A percentile compares a stretch with the other conserved stretches of the same genome.
These are phyloP conservation scores for Lagopus leucura DNA, from an alignment of 2,113 vertebrate genomes.

Conservation along the genomic window DNA sequence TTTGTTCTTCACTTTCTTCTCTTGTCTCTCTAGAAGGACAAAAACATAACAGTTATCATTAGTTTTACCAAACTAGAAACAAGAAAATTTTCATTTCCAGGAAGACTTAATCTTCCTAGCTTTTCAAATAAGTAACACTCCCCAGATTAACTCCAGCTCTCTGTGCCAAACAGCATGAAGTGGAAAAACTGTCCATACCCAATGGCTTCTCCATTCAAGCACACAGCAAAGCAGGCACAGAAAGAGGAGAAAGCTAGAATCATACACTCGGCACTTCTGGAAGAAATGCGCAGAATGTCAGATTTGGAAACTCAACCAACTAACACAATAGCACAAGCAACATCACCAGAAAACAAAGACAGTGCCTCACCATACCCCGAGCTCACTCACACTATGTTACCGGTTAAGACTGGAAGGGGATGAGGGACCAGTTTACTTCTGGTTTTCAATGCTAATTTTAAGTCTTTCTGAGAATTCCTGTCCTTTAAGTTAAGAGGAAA, in stretches of 20 bases:
- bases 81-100: conserved; percentile 47
- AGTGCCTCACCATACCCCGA: neutral
- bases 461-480: neutral
- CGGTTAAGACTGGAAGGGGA: neutral
- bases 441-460: neutral
- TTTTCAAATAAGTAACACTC: conserved; percentile 23
- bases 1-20: conserved; percentile 98
- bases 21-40: conserved; percentile 90
- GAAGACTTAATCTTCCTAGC: conserved; percentile 40
- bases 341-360: neutral
- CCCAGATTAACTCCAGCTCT: conserved; percentile 37
- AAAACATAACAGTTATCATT: neutral
- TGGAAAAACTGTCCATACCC: neutral
- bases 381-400: neutral
- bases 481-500: neutral
- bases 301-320: conserved; percentile 17
- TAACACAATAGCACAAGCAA: neutral
- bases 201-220: neutral
- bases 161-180: neutral
- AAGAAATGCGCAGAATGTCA: conserved; percentile 17
- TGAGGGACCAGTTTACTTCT: neutral
- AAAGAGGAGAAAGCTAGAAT: conserved; percentile 2
- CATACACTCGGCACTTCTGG: conserved; percentile 35
- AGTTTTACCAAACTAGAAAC: conserved; percentile 14
- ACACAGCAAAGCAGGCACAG: neutral